Base-by-base conservation (phyloP, 2,797 vertebrate genomes). In the Siniperca scherzeri region DNA sequence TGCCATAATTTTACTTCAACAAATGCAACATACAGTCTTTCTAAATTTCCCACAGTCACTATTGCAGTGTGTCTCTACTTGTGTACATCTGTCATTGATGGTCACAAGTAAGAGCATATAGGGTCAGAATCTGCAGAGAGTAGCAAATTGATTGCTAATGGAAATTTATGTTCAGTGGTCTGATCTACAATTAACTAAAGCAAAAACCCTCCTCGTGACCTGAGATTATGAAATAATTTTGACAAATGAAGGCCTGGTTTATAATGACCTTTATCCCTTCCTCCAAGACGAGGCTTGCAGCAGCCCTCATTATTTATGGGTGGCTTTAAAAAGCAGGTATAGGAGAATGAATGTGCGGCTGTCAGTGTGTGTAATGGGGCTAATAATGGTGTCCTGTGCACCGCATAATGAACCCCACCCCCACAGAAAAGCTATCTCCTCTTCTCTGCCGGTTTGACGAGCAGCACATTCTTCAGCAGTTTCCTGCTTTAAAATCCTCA, bases 341-440 rank as follows among this genome's bases (percentile, higher is more conserved):
- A 85, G 91, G 91, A 95, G 92, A 95, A 96, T 95, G 90, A 96
- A 96, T 96, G 95, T 92, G 90, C 53, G 67, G 90, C 95, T 96
- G 95, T 96, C 95, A 95, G 85, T 91, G 93, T 95, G 95, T 94
- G 95, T 96, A 96, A 96, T 96, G 95, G 95, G 91, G 92, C 95
- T 95, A 94, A 95, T 96, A 96, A 96, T 96, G 94, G 94, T 91
- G 90, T 94, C 92, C 93, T 85, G 86, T 83, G 87, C 73, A 68
- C 88, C 81, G 94, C 93, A 95, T 95, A 95, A 96, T 95, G 91
- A 96, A 95, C 90, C 89, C 86, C 91, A 89, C 91, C 87, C 85
- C 86, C 88, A 66, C 73, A 68, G 82, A 88, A 87, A 90, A 83
- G 86, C 90, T 78, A 89, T 91, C 92, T 90, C 72, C 81, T 81